A percentile compares a stretch with the other conserved stretches of the same genome.
These are phyloP conservation scores for Crematogaster levior DNA, from an alignment of 2,888 invertebrate genomes.

Conservation along the genomic window DNA sequence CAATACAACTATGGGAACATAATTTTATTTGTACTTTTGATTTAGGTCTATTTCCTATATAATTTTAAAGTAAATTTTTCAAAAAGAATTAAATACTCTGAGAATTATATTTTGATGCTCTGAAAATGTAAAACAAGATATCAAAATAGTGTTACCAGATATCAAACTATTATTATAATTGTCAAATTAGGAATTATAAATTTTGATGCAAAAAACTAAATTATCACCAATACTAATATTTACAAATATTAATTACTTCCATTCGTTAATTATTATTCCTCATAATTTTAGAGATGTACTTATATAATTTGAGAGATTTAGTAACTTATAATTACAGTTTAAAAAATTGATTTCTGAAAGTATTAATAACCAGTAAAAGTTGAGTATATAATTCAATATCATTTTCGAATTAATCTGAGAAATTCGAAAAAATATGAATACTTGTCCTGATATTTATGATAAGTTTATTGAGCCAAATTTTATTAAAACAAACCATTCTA, in stretches of 20 bases:
- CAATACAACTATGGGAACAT: not conserved
- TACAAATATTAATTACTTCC: not conserved
- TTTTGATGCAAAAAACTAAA: not conserved
- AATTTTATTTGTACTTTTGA: not conserved
- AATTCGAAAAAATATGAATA: not conserved
- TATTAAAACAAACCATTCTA: constrained; percentile 15
- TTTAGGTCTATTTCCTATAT: not conserved
- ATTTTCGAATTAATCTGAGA: not conserved
- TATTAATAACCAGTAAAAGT: not conserved
- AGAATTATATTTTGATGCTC: not conserved
- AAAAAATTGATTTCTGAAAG: not conserved
- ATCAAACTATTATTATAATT: not conserved
- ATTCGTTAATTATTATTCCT: not conserved
- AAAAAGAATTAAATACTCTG: not conserved
- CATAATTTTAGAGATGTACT: too few species aligned
- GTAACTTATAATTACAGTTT: too few species aligned
- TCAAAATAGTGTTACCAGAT: not conserved
- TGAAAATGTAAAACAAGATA: not conserved
- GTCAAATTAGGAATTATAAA: constrained; percentile 7
- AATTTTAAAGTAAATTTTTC: not conserved
- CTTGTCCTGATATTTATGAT: not conserved
- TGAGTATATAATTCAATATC: not conserved
- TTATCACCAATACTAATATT: not conserved
- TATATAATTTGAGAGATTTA: too few species aligned
- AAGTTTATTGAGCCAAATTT: not conserved